phyloP scores from a whole-genome alignment of 2,113 vertebrate species.

The Rhodinocichla rosea region DNA sequence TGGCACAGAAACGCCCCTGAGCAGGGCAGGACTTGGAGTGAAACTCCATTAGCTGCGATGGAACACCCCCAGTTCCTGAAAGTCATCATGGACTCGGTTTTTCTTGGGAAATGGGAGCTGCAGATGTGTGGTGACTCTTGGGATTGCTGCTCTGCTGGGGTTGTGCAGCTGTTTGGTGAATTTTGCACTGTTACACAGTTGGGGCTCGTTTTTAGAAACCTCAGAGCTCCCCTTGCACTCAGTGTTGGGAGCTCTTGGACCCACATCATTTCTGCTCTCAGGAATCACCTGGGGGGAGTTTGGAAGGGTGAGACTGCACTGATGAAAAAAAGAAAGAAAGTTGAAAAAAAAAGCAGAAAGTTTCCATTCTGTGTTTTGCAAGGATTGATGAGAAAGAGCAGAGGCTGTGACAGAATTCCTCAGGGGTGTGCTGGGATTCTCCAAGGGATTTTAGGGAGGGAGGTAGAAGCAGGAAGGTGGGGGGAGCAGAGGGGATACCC shows the following conservation, averaged over 20 bases:
- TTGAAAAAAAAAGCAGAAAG: not conserved
- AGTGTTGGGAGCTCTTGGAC: not conserved
- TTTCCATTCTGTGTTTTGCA: not conserved
- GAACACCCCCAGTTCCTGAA: not conserved
- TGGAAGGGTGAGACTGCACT: not conserved
- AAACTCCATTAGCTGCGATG: fast-evolving
- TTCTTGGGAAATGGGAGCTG: not conserved
- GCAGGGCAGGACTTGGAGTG: not conserved
- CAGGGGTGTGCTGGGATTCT: fast-evolving
- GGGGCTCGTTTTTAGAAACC: not conserved
- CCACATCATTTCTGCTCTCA: not conserved
- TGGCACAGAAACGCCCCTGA: not conserved
- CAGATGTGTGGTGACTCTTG: not conserved
- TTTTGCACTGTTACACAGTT: not conserved
- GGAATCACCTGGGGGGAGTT: not conserved
- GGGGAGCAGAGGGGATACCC: not conserved
- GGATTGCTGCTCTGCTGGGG: not conserved
- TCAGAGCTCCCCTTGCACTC: fast-evolving
- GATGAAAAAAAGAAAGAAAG: not conserved
- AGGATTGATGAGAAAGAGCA: not conserved
- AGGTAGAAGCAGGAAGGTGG: not conserved
- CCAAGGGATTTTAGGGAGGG: fast-evolving
- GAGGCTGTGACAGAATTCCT: not conserved
- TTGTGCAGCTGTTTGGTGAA: not conserved
- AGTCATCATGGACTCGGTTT: fast-evolving